Conservation (phyloP, 2,888 invertebrate genomes). For the Torymus texanus region DNA sequence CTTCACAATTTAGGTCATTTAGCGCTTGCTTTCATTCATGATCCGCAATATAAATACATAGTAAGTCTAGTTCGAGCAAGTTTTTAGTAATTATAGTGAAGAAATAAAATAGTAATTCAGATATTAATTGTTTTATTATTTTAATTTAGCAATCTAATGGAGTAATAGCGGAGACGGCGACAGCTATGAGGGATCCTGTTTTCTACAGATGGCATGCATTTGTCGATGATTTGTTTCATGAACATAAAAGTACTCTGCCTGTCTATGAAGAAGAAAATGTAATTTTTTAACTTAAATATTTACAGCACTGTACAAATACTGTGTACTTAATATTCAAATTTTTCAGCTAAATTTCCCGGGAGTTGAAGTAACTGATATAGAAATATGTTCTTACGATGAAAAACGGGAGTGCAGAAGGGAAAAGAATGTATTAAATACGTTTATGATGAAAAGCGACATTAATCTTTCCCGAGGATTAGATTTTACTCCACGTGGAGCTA, state of each 20-base stretch:
- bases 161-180: slow-evolving; percentile 88
- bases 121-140: background rate
- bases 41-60: slow-evolving; percentile 86
- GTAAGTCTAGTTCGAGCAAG: slow-evolving; percentile 73
- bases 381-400: slow-evolving; percentile 20
- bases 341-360: slow-evolving; percentile 80
- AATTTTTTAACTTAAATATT: slow-evolving; percentile 68
- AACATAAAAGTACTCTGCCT: slow-evolving; percentile 83
- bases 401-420: background rate
- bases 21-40: slow-evolving; percentile 85
- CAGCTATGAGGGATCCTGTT: slow-evolving; percentile 90
- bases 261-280: slow-evolving; percentile 81
- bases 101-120: no score
- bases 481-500: slow-evolving; percentile 85
- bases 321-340: background rate
- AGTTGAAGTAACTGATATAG: slow-evolving; percentile 78
- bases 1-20: slow-evolving; percentile 90
- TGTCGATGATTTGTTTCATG: slow-evolving; percentile 86
- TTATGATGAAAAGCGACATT: slow-evolving; percentile 87
- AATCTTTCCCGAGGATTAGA: slow-evolving; percentile 88
- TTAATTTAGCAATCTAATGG: slow-evolving; percentile 83
- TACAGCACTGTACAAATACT: no score
- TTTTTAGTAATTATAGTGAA: no score
- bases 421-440: slow-evolving; percentile 78
- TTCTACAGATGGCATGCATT: slow-evolving; percentile 91